Percentiles rank a stretch among this genome's conserved stretches.
phyloP scores from a whole-genome alignment of 2,797 vertebrate species.

The Tadarida brasiliensis region DNA sequence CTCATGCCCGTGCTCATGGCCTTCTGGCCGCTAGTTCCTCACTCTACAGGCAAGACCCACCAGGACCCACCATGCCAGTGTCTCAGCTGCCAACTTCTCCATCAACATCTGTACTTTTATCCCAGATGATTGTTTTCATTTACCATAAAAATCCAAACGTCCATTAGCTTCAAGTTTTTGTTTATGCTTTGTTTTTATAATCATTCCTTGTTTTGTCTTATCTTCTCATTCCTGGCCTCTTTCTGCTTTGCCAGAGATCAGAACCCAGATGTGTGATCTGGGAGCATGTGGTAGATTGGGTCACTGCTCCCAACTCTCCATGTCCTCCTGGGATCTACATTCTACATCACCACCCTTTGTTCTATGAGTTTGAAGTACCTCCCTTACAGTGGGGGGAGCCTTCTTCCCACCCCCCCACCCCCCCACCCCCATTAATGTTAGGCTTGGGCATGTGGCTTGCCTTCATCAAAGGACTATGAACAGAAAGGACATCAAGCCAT shows the following conservation, averaged over 20 bases:
- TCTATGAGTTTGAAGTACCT: neutral
- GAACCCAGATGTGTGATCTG: neutral
- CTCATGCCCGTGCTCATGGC: neutral
- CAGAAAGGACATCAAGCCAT: neutral
- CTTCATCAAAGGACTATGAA: neutral
- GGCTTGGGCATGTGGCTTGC: neutral
- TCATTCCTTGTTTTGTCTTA: conserved; percentile 9
- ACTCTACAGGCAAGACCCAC: neutral
- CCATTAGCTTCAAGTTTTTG: neutral
- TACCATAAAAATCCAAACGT: conserved; percentile 21
- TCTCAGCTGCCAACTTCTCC: neutral
- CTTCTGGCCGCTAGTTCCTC: neutral
- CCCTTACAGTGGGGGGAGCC: neutral
- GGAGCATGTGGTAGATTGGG: neutral
- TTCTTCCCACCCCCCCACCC: neutral
- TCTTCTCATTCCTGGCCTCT: neutral
- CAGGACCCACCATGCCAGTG: rapidly evolving
- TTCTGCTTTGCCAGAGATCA: conserved; percentile 1
- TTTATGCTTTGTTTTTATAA: neutral
- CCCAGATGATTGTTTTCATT: neutral
- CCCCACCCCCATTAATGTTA: neutral
- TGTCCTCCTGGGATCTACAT: neutral
- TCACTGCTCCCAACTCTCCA: neutral
- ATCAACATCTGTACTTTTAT: neutral
- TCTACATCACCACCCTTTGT: neutral